A percentile compares a stretch with the other conserved stretches of the same genome.
These are phyloP conservation scores for Smittia aterrima DNA, from an alignment of 2,888 invertebrate genomes.

Conservation along the genomic window DNA sequence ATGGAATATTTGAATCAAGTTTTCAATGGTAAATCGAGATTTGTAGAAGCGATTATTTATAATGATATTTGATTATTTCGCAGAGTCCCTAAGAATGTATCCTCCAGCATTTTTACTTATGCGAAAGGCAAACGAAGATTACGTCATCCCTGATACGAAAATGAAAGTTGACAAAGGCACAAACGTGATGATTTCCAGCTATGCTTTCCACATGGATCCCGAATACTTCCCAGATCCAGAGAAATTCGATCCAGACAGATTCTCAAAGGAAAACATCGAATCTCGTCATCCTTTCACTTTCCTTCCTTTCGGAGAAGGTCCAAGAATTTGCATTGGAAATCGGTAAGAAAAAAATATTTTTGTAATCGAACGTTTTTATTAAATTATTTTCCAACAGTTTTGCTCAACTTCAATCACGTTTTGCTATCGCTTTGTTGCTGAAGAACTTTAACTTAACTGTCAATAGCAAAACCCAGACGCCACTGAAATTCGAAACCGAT, in stretches of 20 bases:
- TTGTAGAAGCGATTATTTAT: background rate
- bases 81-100: conserved; percentile 45
- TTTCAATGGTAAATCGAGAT: conserved; percentile 42
- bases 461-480: conserved; percentile 46
- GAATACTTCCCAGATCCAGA: conserved; percentile 53
- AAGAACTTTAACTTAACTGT: conserved; percentile 40
- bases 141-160: conserved; percentile 52
- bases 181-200: conserved; percentile 45
- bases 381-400: conserved; percentile 2
- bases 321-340: conserved; percentile 8
- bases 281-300: background rate
- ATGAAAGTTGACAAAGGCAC: conserved; percentile 55
- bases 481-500: conserved; percentile 45
- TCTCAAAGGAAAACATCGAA: conserved; percentile 50
- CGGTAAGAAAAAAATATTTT: background rate
- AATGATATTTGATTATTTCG: too few species aligned
- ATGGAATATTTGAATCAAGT: conserved; percentile 51
- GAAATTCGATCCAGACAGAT: conserved; percentile 51
- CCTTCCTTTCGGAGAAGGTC: conserved; percentile 24
- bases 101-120: conserved; percentile 52
- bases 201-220: conserved; percentile 51
- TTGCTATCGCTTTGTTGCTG: conserved; percentile 6
- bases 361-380: too few species aligned
- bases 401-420: background rate
- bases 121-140: conserved; percentile 54